Percentiles rank a stretch among this genome's conserved stretches.
Evolutionary conservation across 2,113 vertebrate species (phyloP).

Genomic region (Oreochromis aureus): DNA sequence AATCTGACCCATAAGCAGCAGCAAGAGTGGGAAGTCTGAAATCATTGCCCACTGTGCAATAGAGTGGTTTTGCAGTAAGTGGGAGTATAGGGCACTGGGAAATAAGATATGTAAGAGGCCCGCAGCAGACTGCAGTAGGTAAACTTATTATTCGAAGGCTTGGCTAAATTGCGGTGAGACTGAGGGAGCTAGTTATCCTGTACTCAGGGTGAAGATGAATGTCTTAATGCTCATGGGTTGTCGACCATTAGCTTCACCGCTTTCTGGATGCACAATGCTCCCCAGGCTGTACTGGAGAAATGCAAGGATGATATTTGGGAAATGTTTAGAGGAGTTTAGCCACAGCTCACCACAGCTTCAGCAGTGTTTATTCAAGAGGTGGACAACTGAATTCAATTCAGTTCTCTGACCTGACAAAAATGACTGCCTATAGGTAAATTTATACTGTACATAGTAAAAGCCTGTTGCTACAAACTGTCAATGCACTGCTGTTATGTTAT

Average conservation of each 20-base stretch:
- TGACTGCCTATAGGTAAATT: neutral
- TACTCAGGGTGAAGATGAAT: slow-evolving; percentile 44
- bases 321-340: neutral
- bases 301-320: neutral
- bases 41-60: neutral
- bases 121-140: slow-evolving; percentile 31
- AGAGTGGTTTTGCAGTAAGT: slow-evolving; percentile 12
- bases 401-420: neutral
- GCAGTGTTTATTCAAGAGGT: neutral
- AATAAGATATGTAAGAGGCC: slow-evolving; percentile 50
- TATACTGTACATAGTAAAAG: neutral
- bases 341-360: neutral
- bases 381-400: neutral
- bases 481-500: neutral
- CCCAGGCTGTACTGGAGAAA: neutral
- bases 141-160: slow-evolving; percentile 45
- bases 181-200: slow-evolving; percentile 56
- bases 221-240: slow-evolving; percentile 29
- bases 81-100: slow-evolving; percentile 42
- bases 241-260: slow-evolving; percentile 24
- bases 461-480: neutral
- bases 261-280: neutral
- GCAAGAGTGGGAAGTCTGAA: slow-evolving; percentile 39
- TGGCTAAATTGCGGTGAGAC: slow-evolving; percentile 65
- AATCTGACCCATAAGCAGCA: slow-evolving; percentile 24